Conservation (phyloP, 2,888 invertebrate species). For the Steinernema hermaphroditum region DNA sequence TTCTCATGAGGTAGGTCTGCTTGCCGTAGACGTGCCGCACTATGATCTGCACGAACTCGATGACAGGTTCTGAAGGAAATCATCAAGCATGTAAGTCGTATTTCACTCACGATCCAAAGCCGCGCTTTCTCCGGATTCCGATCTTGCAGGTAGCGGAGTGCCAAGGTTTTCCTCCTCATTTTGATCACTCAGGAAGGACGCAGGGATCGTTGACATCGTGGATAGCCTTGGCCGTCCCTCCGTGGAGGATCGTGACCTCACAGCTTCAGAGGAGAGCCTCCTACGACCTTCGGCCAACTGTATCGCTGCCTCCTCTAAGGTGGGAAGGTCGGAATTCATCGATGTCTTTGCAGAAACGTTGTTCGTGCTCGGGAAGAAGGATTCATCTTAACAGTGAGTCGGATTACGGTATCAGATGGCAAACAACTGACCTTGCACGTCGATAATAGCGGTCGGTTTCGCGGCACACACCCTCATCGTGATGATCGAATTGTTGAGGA, state of each 20-base stretch:
- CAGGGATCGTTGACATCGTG: slow-evolving; percentile 21
- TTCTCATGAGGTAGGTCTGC: slow-evolving; percentile 45
- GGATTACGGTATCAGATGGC: not conserved
- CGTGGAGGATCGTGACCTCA: not conserved
- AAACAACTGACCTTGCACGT: not conserved
- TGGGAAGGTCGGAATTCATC: slow-evolving; percentile 12
- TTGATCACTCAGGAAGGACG: not conserved
- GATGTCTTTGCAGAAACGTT: slow-evolving; percentile 13
- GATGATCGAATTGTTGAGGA: slow-evolving; percentile 30
- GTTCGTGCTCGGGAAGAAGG: not conserved
- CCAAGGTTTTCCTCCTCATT: not conserved
- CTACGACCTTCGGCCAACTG: slow-evolving; percentile 5
- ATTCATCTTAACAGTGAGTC: not conserved
- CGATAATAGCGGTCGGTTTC: not conserved
- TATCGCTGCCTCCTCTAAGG: not conserved
- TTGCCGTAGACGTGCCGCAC: slow-evolving; percentile 51
- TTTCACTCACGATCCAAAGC: not conserved
- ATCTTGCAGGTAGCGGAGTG: slow-evolving; percentile 1
- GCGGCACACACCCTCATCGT: slow-evolving; percentile 32
- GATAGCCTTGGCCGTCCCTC: slow-evolving; percentile 16
- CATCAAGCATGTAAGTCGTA: not conserved
- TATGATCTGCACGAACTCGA: slow-evolving; percentile 43
- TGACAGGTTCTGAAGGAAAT: not conserved
- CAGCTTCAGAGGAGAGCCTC: slow-evolving; percentile 6
- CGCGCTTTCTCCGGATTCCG: slow-evolving; percentile 1